These are phyloP conservation scores for Rattus rattus DNA, from an alignment of 2,113 vertebrate genomes.

Conservation along the genomic window DNA sequence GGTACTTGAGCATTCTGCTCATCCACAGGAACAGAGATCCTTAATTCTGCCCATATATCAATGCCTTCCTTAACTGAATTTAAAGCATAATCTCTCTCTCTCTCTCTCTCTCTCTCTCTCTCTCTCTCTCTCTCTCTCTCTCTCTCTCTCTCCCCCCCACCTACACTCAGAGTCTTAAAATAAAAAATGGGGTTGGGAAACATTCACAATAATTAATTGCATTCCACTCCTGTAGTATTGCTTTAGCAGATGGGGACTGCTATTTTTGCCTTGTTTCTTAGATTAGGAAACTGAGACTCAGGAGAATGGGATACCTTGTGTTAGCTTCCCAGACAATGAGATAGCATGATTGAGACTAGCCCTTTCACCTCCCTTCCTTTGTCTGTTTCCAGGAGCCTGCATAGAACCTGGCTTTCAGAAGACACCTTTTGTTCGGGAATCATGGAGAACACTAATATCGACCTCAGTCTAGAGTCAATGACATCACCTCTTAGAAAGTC, in stretches of 20 bases:
- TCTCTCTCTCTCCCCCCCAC: not conserved
- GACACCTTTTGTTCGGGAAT: not conserved
- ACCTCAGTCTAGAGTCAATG: not conserved
- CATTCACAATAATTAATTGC: not conserved
- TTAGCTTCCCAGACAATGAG: not conserved
- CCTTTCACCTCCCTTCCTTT: not conserved
- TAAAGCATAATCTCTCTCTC: not conserved
- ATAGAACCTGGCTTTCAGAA: not conserved
- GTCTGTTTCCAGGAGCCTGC: not conserved
- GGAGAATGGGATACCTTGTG: not conserved
- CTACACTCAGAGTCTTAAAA: not conserved
- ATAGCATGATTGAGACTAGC: not conserved
- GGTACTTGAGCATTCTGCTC: not conserved
- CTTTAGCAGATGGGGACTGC: not conserved
- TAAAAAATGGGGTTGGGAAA: not conserved
- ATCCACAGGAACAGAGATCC: not conserved
- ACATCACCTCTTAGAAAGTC: not conserved
- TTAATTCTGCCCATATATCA: not conserved
- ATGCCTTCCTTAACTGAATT: constrained; percentile 15
- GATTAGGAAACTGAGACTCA: not conserved
- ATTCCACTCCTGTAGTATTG: not conserved
- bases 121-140: no score
- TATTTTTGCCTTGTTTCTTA: not conserved
- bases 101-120: no score
- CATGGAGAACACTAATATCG: not conserved